Base-by-base conservation (phyloP, 2,797 vertebrate genomes). In the Acipenser oxyrinchus region DNA sequence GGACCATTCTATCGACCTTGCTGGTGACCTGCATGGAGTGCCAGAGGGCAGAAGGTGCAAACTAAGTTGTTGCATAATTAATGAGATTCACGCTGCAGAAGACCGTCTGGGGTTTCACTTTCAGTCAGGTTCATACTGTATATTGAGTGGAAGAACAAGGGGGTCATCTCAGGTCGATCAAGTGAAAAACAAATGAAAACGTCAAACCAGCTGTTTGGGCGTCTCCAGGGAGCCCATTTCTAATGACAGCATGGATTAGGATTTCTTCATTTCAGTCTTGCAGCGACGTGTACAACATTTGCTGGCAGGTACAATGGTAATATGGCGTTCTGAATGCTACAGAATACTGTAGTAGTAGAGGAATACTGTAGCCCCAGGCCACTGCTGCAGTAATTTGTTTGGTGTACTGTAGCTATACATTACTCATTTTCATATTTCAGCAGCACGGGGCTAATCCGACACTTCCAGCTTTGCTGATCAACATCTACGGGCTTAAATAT, bases 181-280 rank as follows among this genome's bases (percentile, higher is more conserved):
- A 13, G 48, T 13, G 6, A 11, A 8, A 58, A 11, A 11, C 55
- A 58, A 58, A 58, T 13, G 72, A 63, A 48, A 55, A 61, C 55
- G 60, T 71, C 70, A 60, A 55, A 53, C 49, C 49, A 49, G 23
- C 51, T 62, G 63, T 66, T 73, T 72, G 77, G 74, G 81, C 82
- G 84, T 86, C 84, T 85, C 81, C 76, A 78, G 64, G n/a, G 66
- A 68, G 76, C 83, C 82, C 83, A 74, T 75, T 65, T 4, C 71
- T 70, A 78, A 73, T 70, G 72, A 82, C 72, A 71, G 72, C 70
- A 71, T 72, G 62, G 50, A 53, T 13, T 55, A 12, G 10, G 49
- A 49, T 49, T 62, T 48, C 48, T 68, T 58, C 37, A 62, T 15
- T 61, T 48, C 50, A 61, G 48, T 70, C 68, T 72, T 81, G 75